These are phyloP conservation scores for Lucilia cuprina DNA, from an alignment of 1,140 invertebrate species.

Conservation along the genomic window DNA sequence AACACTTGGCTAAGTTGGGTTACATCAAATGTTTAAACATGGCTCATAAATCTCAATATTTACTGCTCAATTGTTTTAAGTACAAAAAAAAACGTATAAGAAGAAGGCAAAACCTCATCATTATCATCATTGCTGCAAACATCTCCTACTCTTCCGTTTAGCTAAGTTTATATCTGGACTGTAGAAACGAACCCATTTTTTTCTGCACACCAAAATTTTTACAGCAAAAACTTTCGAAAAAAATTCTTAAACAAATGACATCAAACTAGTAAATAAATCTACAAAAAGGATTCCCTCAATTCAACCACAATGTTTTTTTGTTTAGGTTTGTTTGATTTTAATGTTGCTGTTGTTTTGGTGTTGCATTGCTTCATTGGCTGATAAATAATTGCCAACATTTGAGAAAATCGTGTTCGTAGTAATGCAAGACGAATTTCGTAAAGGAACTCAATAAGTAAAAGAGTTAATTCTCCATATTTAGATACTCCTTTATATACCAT, in stretches of 20 bases:
- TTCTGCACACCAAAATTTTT: neutral
- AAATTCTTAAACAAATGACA: conserved; percentile 28
- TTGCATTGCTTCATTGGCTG: conserved; percentile 8
- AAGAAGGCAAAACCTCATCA: neutral
- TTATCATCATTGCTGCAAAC: neutral
- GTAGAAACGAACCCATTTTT: neutral
- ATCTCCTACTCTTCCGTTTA: neutral
- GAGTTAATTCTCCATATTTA: neutral
- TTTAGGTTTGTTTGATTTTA: neutral
- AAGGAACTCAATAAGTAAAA: neutral
- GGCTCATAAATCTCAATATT: conserved; percentile 32
- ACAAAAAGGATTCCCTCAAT: conserved; percentile 10
- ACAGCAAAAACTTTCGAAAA: neutral
- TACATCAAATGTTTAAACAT: conserved; percentile 34
- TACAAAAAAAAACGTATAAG: neutral
- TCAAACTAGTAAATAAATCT: conserved; percentile 29
- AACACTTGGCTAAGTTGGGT: conserved; percentile 29
- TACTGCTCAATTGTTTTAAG: conserved; percentile 31
- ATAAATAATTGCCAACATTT: conserved; percentile 34
- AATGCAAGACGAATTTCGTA: conserved; percentile 15
- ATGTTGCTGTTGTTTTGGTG: neutral
- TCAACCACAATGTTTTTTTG: neutral
- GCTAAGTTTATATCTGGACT: neutral
- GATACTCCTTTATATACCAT: no score
- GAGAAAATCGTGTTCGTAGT: conserved; percentile 29